phyloP scores from a whole-genome alignment of 2,888 invertebrate genomes.

The Epirrhoe alternata region DNA sequence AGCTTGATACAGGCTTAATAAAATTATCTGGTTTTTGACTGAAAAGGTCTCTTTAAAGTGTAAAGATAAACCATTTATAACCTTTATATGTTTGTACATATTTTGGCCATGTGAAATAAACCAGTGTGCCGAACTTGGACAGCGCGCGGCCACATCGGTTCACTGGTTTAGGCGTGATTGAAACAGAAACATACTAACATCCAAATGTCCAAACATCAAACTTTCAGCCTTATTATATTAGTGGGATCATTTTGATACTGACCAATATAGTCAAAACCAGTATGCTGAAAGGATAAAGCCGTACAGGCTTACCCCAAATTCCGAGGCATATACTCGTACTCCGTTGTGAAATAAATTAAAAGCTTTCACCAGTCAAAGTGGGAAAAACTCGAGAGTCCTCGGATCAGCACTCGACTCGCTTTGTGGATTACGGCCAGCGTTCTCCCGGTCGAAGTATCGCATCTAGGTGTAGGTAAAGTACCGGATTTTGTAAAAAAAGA shows the following conservation, averaged over 20 bases:
- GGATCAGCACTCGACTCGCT: constrained; percentile 12
- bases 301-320: not conserved
- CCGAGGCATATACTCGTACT: not conserved
- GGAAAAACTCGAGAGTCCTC: constrained; percentile 8
- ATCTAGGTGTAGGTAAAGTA: not conserved
- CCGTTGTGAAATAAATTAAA: constrained; percentile 8
- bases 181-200: too few relatives aligned
- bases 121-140: too few relatives aligned
- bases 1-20: not conserved
- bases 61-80: not conserved
- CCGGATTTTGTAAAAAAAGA: not conserved
- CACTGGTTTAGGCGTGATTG: too few relatives aligned
- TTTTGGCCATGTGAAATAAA: too few relatives aligned
- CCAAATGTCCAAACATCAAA: too few relatives aligned
- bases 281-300: not conserved
- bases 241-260: too few relatives aligned
- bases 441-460: constrained; percentile 1
- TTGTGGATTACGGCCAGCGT: constrained; percentile 16
- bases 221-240: too few relatives aligned
- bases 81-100: too few relatives aligned
- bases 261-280: not conserved
- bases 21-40: not conserved
- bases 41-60: not conserved
- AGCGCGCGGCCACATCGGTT: too few relatives aligned
- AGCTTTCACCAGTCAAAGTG: constrained; percentile 7